Conservation (phyloP, 2,888 invertebrate species). For the Plebejus melissa region DNA sequence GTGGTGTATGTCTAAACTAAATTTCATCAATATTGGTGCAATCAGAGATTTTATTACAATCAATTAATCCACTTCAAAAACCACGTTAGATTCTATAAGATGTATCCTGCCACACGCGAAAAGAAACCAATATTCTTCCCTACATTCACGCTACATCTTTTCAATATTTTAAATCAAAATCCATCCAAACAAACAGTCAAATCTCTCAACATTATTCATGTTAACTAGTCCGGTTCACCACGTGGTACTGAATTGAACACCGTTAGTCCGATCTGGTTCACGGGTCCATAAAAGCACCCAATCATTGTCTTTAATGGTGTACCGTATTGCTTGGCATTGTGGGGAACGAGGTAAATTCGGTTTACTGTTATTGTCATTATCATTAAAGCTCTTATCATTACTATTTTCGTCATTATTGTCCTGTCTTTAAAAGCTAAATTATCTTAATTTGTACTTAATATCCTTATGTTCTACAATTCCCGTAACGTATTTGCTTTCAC, state of each 20-base stretch:
- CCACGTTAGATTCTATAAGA: too few relatives aligned
- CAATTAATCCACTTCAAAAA: too few relatives aligned
- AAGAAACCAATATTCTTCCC: background rate
- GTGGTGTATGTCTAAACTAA: too few relatives aligned
- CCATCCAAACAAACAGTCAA: too few relatives aligned
- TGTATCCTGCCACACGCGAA: too few relatives aligned
- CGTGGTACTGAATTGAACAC: slow-evolving; percentile 32
- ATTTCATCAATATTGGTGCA: too few relatives aligned
- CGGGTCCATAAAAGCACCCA: slow-evolving; percentile 65
- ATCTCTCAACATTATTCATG: background rate
- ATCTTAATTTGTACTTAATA: background rate
- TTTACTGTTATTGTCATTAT: slow-evolving; percentile 3
- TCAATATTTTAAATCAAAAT: too few relatives aligned
- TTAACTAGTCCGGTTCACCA: background rate
- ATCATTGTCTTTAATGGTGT: slow-evolving; percentile 24
- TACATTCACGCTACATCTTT: background rate
- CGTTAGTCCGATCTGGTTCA: slow-evolving; percentile 68
- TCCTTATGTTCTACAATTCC: too few relatives aligned
- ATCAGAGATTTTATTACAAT: too few relatives aligned
- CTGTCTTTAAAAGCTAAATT: background rate
- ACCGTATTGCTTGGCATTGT: slow-evolving; percentile 18
- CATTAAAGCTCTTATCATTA: background rate
- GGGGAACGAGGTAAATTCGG: slow-evolving; percentile 16
- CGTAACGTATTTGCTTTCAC: too few relatives aligned
- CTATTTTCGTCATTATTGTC: background rate